phyloP scores from a whole-genome alignment of 1,140 invertebrate species.

The Drosophila navojoa region DNA sequence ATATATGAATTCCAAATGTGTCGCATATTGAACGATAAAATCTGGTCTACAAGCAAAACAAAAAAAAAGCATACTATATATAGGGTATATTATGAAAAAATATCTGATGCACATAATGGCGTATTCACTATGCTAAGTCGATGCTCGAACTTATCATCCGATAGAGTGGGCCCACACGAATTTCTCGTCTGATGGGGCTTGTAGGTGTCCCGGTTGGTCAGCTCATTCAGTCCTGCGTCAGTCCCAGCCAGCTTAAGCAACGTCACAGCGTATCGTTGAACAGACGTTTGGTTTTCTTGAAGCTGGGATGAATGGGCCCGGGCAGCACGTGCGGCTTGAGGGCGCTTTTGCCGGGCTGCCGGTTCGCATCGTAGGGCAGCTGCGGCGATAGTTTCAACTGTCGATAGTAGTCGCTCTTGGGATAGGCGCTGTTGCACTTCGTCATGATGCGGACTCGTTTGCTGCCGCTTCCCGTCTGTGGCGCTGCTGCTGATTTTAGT shows the following conservation, averaged over 20 bases:
- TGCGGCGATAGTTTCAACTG: slow-evolving; percentile 88
- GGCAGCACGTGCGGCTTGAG: slow-evolving; percentile 88
- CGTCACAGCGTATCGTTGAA: slow-evolving; percentile 80
- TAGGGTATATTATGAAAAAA: slow-evolving; percentile 28
- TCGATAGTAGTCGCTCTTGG: slow-evolving; percentile 88
- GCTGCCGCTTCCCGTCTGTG: slow-evolving; percentile 34
- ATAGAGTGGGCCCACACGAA: slow-evolving; percentile 8
- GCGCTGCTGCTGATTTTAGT: slow-evolving; percentile 18
- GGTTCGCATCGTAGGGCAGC: slow-evolving; percentile 89
- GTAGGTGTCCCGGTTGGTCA: background rate
- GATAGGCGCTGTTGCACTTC: slow-evolving; percentile 88
- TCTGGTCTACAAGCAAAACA: slow-evolving; percentile 41
- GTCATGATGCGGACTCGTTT: slow-evolving; percentile 87
- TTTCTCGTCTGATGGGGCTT: background rate
- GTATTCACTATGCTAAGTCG: slow-evolving; percentile 35
- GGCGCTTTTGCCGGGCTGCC: slow-evolving; percentile 88
- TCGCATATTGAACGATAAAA: slow-evolving; percentile 36
- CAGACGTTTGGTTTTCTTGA: slow-evolving; percentile 85
- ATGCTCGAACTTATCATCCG: slow-evolving; percentile 19
- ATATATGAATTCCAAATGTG: slow-evolving; percentile 32
- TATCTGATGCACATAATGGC: slow-evolving; percentile 28
- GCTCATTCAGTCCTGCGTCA: slow-evolving; percentile 18
- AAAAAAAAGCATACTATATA: slow-evolving; percentile 18
- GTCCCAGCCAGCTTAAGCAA: slow-evolving; percentile 38
- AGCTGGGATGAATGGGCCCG: slow-evolving; percentile 91